Evolutionary conservation across 2,888 invertebrate species (phyloP).

Genomic region (Ariolimax columbianus): DNA sequence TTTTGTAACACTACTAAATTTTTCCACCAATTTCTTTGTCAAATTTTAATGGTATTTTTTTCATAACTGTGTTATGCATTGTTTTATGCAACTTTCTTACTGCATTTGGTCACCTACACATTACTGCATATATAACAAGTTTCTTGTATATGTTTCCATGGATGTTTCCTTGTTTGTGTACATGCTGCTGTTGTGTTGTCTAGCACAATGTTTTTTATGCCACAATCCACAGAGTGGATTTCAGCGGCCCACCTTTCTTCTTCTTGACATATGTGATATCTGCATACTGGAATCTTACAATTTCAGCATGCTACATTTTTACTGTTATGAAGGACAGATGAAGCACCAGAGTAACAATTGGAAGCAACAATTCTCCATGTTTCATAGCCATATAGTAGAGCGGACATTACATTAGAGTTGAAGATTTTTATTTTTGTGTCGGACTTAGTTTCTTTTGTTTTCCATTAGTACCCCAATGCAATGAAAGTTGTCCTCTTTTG

Average conservation of each 20-base stretch:
- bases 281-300: neutral
- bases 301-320: neutral
- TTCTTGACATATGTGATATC: neutral
- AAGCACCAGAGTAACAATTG: neutral
- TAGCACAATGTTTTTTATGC: constrained; percentile 1
- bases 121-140: neutral
- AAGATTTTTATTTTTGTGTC: too few species aligned
- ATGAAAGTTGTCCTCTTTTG: too few species aligned
- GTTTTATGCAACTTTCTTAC: constrained; percentile 1
- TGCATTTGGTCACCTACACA: neutral
- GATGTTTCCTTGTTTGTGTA: constrained; percentile 1
- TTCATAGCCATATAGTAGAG: too few species aligned
- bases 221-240: neutral
- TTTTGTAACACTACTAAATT: neutral
- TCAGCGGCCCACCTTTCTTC: neutral
- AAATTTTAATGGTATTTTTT: constrained; percentile 15
- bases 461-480: too few species aligned
- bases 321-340: neutral
- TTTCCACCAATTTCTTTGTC: constrained; percentile 6
- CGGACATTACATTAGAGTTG: too few species aligned
- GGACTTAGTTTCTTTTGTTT: too few species aligned
- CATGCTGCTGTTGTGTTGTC: constrained; percentile 4
- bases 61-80: constrained; percentile 37
- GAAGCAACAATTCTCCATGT: neutral
- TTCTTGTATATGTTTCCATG: neutral